Evolutionary conservation across 1,140 invertebrate species (phyloP).

Genomic region (Antheraea mylitta): DNA sequence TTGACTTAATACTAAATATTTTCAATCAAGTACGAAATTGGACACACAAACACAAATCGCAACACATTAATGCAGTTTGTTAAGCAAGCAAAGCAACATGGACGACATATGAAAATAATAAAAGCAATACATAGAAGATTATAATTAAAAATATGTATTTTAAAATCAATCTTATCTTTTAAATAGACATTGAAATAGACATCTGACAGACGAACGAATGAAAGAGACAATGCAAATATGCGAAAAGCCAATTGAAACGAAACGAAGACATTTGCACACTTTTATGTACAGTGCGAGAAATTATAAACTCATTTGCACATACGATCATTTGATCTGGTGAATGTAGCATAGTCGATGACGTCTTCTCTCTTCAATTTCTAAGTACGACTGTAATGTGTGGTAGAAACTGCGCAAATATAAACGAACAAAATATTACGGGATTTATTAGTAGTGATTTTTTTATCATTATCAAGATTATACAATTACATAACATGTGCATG

Average conservation of each 20-base stretch:
- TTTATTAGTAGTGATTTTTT: not conserved
- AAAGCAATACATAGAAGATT: conserved; percentile 5
- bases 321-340: conserved; percentile 57
- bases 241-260: conserved; percentile 18
- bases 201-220: conserved; percentile 9
- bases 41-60: conserved; percentile 77
- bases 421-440: conserved; percentile 26
- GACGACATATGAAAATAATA: conserved; percentile 12
- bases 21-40: conserved; percentile 25
- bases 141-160: not conserved
- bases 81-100: conserved; percentile 52
- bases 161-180: not conserved
- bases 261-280: conserved; percentile 38
- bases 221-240: conserved; percentile 13
- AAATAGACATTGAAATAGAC: conserved; percentile 2
- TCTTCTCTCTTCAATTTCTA: conserved; percentile 66
- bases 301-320: conserved; percentile 52
- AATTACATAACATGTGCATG: too few relatives aligned
- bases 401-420: conserved; percentile 71
- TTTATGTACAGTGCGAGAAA: conserved; percentile 59
- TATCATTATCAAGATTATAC: too few relatives aligned
- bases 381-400: conserved; percentile 74
- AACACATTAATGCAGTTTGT: conserved; percentile 55
- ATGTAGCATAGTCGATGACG: conserved; percentile 57
- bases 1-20: conserved; percentile 1